These are phyloP conservation scores for Callipepla squamata DNA, from an alignment of 2,113 vertebrate species.

Conservation along the genomic window DNA sequence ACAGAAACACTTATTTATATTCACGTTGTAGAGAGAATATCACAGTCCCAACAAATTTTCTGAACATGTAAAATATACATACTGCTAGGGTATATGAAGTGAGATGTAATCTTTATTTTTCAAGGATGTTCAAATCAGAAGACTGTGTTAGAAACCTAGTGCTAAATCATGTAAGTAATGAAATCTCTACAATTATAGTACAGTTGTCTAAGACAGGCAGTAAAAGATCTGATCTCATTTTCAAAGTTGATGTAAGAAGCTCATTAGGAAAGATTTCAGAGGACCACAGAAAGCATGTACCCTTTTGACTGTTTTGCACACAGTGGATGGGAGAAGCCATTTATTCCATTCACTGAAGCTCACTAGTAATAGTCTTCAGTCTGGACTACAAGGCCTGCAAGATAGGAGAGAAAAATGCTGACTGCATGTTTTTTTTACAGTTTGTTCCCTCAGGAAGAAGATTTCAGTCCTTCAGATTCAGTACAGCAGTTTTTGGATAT, in stretches of 20 bases:
- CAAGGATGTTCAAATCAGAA: neutral
- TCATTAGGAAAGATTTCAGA: neutral
- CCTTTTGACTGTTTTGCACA: neutral
- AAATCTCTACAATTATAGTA: neutral
- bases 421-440: neutral
- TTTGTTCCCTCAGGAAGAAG: neutral
- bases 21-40: neutral
- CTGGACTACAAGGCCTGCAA: neutral
- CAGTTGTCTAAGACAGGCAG: neutral
- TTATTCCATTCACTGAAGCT: neutral
- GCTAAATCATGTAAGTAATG: neutral
- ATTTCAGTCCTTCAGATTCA: neutral
- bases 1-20: neutral
- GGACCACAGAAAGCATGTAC: neutral
- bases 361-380: neutral
- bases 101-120: neutral
- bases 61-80: rapidly evolving
- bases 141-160: neutral
- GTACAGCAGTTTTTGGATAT: neutral
- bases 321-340: neutral
- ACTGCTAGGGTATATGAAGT: neutral
- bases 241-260: neutral
- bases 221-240: neutral
- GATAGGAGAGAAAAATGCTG: neutral
- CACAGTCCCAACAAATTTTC: neutral